A percentile compares a stretch with the other conserved stretches of the same genome.
Conservation (phyloP, 2,797 vertebrate species). For the Sebastes aleutianus region DNA sequence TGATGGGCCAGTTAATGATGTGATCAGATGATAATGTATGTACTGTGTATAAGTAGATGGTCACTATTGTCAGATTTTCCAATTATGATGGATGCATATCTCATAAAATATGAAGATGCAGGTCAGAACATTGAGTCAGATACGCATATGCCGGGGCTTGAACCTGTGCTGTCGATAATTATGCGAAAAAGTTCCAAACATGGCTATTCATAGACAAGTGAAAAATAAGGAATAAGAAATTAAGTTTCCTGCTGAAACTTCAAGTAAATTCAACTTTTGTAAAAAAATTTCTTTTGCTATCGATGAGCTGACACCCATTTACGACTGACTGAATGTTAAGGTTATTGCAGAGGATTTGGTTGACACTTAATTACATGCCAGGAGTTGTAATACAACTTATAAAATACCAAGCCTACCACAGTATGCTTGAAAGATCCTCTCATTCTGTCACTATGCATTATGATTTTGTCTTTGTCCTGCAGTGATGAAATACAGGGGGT, state of each 20-base stretch:
- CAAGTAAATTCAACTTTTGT: neutral
- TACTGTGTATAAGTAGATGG: neutral
- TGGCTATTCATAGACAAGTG: neutral
- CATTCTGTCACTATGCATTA: conserved; percentile 20
- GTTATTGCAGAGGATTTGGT: neutral
- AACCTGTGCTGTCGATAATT: neutral
- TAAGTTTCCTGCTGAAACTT: neutral
- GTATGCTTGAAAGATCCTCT: conserved; percentile 8
- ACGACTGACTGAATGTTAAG: neutral
- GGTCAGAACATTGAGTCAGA: neutral
- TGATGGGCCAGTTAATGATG: neutral
- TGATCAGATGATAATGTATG: neutral
- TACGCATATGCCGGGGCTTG: neutral
- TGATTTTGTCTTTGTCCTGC: conserved; percentile 1
- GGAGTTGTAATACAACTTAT: neutral
- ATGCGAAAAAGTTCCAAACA: neutral
- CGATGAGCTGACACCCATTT: neutral
- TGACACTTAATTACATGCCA: neutral
- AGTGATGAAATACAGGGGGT: conserved; percentile 2
- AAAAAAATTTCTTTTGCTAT: neutral
- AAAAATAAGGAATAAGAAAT: neutral
- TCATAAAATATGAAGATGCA: neutral
- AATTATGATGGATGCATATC: neutral
- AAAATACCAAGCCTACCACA: neutral
- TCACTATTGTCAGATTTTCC: neutral